A percentile compares a stretch with the other conserved stretches of the same genome.
phyloP scores from a whole-genome alignment of 2,113 vertebrate genomes.

The Gymnogyps californianus region DNA sequence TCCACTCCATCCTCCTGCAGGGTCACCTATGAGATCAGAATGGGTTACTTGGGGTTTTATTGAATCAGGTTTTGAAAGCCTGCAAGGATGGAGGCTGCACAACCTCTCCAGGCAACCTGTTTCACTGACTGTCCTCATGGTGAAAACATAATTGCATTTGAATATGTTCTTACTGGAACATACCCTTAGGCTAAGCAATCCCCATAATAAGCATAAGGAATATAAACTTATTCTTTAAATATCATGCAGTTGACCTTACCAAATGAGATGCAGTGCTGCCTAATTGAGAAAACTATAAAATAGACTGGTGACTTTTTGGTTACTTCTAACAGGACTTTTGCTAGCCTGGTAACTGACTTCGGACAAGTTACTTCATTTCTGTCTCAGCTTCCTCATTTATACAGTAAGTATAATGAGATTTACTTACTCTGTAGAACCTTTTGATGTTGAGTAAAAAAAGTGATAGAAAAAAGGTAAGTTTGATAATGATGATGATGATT shows the following conservation, averaged over 20 bases:
- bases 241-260: neutral
- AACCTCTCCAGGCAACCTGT: neutral
- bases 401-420: neutral
- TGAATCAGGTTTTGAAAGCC: neutral
- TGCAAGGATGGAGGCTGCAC: neutral
- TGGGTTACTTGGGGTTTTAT: neutral
- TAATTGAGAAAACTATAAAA: neutral
- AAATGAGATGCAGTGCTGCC: neutral
- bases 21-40: neutral
- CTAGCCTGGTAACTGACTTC: neutral
- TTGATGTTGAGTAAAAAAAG: neutral
- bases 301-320: neutral
- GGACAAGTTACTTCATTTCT: neutral
- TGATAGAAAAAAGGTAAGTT: neutral
- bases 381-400: neutral
- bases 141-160: neutral
- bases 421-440: neutral
- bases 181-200: neutral
- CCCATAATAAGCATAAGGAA: neutral
- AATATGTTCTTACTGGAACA: neutral
- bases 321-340: neutral
- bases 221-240: neutral
- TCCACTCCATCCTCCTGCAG: neutral
- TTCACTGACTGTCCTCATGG: neutral
- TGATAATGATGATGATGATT: neutral